phyloP scores from a whole-genome alignment of 2,888 invertebrate species.

The Acronicta alni region DNA sequence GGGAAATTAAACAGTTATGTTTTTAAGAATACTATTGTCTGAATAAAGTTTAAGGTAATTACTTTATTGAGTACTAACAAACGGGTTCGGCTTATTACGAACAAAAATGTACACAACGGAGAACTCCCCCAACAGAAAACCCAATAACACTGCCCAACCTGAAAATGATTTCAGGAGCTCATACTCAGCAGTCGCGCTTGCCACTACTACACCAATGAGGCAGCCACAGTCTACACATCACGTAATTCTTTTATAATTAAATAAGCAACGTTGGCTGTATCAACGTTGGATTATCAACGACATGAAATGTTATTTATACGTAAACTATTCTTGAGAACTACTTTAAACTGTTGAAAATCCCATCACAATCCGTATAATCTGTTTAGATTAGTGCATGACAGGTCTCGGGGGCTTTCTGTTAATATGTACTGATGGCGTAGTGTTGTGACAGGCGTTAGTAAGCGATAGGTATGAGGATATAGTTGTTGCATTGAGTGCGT shows the following conservation, averaged over 20 bases:
- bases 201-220: too few species aligned
- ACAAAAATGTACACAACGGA: background rate
- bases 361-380: background rate
- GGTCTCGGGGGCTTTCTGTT: background rate
- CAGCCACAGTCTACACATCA: too few species aligned
- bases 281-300: background rate
- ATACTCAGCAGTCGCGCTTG: too few species aligned
- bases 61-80: slow-evolving; percentile 36
- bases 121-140: too few species aligned
- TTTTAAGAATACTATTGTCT: slow-evolving; percentile 77
- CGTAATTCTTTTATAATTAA: too few species aligned
- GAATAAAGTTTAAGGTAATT: slow-evolving; percentile 62
- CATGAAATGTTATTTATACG: background rate
- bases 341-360: background rate
- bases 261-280: background rate
- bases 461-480: background rate
- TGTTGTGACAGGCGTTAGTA: slow-evolving; percentile 23
- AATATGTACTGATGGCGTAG: slow-evolving; percentile 19
- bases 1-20: slow-evolving; percentile 63
- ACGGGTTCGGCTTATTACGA: background rate
- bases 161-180: too few species aligned
- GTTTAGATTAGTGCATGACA: background rate
- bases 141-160: too few species aligned
- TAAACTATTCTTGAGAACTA: background rate
- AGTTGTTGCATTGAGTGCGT: background rate